phyloP scores from a whole-genome alignment of 2,888 invertebrate genomes.

The Scaptomyza flava region DNA sequence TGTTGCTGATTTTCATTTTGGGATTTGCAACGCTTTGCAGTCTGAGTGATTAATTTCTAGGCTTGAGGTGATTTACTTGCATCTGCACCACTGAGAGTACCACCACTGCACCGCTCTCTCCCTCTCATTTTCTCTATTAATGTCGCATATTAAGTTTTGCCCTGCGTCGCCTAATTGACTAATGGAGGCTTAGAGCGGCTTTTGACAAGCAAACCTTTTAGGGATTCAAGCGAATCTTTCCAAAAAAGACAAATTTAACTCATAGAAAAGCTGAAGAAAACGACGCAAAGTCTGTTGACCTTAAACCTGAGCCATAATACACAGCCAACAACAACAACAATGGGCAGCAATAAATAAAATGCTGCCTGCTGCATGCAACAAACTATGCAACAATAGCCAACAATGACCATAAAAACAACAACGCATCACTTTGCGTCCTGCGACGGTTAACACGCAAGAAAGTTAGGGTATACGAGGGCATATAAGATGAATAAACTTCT shows the following conservation, averaged over 20 bases:
- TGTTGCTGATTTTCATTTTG: conserved; percentile 72
- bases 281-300: conserved; percentile 50
- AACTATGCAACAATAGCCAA: conserved; percentile 23
- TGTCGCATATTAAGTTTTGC: conserved; percentile 58
- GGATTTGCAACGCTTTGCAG: conserved; percentile 55
- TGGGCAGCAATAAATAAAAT: conserved; percentile 49
- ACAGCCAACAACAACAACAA: conserved; percentile 8
- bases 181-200: conserved; percentile 62
- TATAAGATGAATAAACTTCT: not conserved
- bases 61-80: conserved; percentile 76
- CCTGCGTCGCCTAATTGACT: conserved; percentile 63
- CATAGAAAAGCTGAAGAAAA: not conserved
- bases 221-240: conserved; percentile 39
- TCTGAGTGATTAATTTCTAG: conserved; percentile 76
- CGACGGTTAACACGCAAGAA: not conserved
- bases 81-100: conserved; percentile 16
- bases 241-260: conserved; percentile 9
- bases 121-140: conserved; percentile 34
- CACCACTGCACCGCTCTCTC: conserved; percentile 8
- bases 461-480: conserved; percentile 1
- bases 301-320: conserved; percentile 49
- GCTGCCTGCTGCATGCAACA: conserved; percentile 27
- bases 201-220: conserved; percentile 37
- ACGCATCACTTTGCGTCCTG: conserved; percentile 6
- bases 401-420: conserved; percentile 32